Evolutionary conservation across 2,113 vertebrate species (phyloP).

Genomic region (Sitta europaea): DNA sequence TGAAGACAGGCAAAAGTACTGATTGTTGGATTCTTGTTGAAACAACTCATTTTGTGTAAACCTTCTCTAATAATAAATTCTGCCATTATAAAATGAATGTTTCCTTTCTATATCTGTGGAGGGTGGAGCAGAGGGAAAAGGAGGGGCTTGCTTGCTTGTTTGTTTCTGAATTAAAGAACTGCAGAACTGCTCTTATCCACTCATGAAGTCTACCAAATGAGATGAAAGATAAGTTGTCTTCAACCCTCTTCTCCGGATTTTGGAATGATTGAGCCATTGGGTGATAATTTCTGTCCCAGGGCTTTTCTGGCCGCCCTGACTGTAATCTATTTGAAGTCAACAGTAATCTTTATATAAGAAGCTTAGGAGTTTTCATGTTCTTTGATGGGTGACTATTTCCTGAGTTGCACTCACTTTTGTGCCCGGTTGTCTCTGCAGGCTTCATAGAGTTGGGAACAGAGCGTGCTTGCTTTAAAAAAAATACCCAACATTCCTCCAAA

Average conservation of each 20-base stretch:
- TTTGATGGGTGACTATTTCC: background rate
- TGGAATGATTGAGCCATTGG: background rate
- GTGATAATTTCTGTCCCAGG: background rate
- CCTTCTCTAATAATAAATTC: constrained; percentile 60
- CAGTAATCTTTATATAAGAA: background rate
- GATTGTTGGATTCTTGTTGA: background rate
- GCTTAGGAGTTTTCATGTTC: background rate
- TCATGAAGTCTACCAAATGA: background rate
- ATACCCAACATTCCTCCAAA: background rate
- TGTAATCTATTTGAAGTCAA: background rate
- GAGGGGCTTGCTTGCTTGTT: background rate
- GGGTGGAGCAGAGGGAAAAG: background rate
- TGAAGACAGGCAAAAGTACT: background rate
- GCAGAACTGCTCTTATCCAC: background rate
- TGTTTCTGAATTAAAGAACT: background rate
- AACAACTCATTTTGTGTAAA: background rate
- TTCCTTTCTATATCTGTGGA: background rate
- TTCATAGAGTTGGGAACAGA: background rate
- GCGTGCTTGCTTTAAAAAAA: background rate
- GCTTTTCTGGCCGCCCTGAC: background rate
- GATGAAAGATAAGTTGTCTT: background rate
- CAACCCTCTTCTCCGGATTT: background rate
- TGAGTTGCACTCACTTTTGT: background rate
- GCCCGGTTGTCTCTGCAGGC: background rate
- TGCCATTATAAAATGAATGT: background rate